phyloP scores from a whole-genome alignment of 2,797 vertebrate species.

The Arrhamphus sclerolepis region DNA sequence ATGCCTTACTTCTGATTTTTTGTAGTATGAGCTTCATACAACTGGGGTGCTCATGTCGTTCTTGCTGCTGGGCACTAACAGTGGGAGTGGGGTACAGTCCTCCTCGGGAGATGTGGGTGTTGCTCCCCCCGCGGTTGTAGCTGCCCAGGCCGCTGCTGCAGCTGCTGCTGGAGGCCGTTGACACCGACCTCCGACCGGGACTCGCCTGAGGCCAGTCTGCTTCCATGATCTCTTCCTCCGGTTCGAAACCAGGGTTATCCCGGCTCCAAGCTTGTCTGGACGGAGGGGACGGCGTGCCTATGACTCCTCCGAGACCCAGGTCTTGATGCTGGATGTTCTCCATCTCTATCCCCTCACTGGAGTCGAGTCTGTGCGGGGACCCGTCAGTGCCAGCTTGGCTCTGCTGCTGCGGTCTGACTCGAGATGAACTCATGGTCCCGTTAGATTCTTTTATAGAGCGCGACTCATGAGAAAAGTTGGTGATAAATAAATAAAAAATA shows the following conservation, averaged over 20 bases:
- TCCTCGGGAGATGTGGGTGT: conserved; percentile 73
- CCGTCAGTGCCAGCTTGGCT: conserved; percentile 56
- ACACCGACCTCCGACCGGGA: conserved; percentile 80
- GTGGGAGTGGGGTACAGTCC: conserved; percentile 76
- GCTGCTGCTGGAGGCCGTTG: conserved; percentile 80
- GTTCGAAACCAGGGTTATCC: conserved; percentile 94
- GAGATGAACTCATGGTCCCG: conserved; percentile 75
- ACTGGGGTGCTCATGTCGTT: conserved; percentile 66
- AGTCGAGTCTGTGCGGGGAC: conserved; percentile 58
- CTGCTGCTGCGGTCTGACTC: conserved; percentile 76
- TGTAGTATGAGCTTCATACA: conserved; percentile 87
- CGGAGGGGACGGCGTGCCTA: conserved; percentile 83
- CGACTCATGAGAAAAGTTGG: conserved; percentile 23
- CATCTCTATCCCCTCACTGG: conserved; percentile 82
- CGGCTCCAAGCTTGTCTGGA: conserved; percentile 96
- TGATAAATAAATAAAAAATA: background rate
- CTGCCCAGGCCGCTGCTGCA: conserved; percentile 78
- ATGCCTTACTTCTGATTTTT: conserved; percentile 86
- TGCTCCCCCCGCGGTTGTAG: conserved; percentile 66
- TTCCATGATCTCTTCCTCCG: conserved; percentile 91
- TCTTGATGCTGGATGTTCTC: conserved; percentile 83
- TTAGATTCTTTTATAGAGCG: conserved; percentile 1
- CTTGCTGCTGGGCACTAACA: conserved; percentile 70
- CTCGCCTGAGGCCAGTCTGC: conserved; percentile 91
- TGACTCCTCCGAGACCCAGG: conserved; percentile 73